Base-by-base conservation (phyloP, 2,113 vertebrate genomes). In the Isurus oxyrinchus region DNA sequence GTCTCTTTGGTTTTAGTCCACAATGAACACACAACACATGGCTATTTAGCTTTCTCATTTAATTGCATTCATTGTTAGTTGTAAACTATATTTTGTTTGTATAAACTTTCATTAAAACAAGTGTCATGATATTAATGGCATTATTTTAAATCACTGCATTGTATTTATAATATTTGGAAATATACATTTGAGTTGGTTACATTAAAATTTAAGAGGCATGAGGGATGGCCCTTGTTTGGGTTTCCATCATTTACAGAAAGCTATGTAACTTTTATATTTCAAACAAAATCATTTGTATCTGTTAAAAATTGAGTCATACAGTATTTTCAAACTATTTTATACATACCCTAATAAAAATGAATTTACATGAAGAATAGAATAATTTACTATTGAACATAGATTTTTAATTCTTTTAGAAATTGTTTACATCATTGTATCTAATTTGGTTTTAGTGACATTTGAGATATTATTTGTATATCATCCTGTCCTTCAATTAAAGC, bases 291-390 rank as follows among this genome's bases (percentile, higher is more conserved):
- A 97, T 98, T 98, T 98, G 97, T 98, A 98, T 98, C 97, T 98
- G 98, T 98, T 98, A 98, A 99, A 98, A 97, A 98, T 97, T 97
- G 96, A 97, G 98, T 98, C 97, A 35, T 96, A 97, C 98, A 99
- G 98, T 99, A 98, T 99, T 99, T 98, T 98, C 98, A 97, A 97
- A 98, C 97, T 96, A 98, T 98, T 98, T 99, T 98, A 97, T 99
- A 98, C 66, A 72, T 98, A 98, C 97, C 97, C 96, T 97, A 97
- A 97, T 98, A 66, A 95, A 69, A 97, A 97, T 97, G 98, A 98
- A 97, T 84, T 97, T 98, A 98, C 97, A 98, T 98, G 98, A 98
- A 98, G 98, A 91, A 97, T 97, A 97, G 98, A 97, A 97, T 97
- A 98, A 98, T 98, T 96, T 98, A 96, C 96, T 98, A 97, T 98